Conservation (phyloP, 2,888 invertebrate genomes). For the Deilephila elpenor region DNA sequence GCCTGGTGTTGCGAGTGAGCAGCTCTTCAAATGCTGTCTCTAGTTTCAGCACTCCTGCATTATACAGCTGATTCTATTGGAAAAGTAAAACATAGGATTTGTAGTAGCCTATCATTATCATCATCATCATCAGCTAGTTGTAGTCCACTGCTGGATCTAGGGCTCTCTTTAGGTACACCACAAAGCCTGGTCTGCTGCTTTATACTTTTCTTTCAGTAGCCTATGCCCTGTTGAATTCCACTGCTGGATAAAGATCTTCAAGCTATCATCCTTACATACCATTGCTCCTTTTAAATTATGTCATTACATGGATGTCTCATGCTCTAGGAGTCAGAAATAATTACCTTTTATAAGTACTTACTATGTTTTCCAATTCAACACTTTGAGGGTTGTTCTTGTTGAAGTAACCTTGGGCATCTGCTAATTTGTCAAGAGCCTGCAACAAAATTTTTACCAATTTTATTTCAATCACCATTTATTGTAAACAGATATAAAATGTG, state of each 20-base stretch:
- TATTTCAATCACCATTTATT: background rate
- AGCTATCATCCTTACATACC: background rate
- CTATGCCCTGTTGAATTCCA: background rate
- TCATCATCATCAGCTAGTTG: too few relatives aligned
- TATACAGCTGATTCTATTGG: slow-evolving; percentile 88
- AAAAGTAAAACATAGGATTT: background rate
- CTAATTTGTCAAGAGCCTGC: slow-evolving; percentile 92
- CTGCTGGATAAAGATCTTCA: background rate
- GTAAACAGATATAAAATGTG: slow-evolving; percentile 61
- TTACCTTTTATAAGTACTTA: slow-evolving; percentile 59
- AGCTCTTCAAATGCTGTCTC: slow-evolving; percentile 95
- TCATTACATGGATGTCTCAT: too few relatives aligned
- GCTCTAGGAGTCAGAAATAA: too few relatives aligned
- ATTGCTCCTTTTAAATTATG: too few relatives aligned
- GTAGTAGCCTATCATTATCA: background rate
- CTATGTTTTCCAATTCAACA: slow-evolving; percentile 96
- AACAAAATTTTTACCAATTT: slow-evolving; percentile 55
- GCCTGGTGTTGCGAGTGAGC: slow-evolving; percentile 93
- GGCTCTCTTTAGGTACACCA: too few relatives aligned
- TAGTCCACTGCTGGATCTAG: too few relatives aligned
- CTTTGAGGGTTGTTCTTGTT: slow-evolving; percentile 96
- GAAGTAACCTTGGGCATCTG: slow-evolving; percentile 95
- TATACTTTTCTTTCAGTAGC: too few relatives aligned
- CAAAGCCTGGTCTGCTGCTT: too few relatives aligned
- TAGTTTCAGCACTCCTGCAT: slow-evolving; percentile 92